Evolutionary conservation across 2,113 vertebrate species (phyloP), one percentile per base, ranked within the genome.

Genomic region (Phrynosoma platyrhinos): DNA sequence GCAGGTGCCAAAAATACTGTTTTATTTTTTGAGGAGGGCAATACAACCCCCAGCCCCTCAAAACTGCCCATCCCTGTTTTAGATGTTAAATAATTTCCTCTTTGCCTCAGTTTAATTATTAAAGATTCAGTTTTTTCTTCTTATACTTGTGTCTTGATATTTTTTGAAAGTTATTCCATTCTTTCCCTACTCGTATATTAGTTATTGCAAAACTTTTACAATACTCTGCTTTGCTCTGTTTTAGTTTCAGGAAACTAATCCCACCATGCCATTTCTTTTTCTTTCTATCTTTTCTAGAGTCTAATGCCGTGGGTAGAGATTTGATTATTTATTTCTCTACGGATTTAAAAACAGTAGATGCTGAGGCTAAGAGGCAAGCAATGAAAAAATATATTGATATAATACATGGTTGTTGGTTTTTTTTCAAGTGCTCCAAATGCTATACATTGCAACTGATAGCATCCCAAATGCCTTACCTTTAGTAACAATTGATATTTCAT

Each of bases 401-500:
- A 47, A 47, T 47, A 47, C 47, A 47, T 47, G 47, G 47, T 47
- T 47, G 47, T 47, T 47, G 40, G 18, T 81, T 40, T 42, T 71
- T 71, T 62, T 58, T n/a, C 12, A 5, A 36, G n/a, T 23, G 30
- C 27, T 58, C 30, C 78, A 55, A 72, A 58, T 80, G 77, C 10
- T 36, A 64, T 64, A 53, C 10, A 1, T 13, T 20, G 21, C 47
- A 87, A 16, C 14, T 20, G 64, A 20, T 10, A 2, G 0, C 0
- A 27, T 2, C 1, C 8, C 13, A 32, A 23, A 0, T 1, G 77
- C 64, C 93, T 94, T 92, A 99, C 99, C 98, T 99, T 99, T n/a
- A 99, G 96, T 93, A 99, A 97, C 85, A 99, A 97, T 95, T 99
- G 99, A 93, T 99, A 99, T 91, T 99, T 99, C 98, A 99, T 99